Evolutionary conservation across 1,140 invertebrate species (phyloP), one percentile per base, ranked within the genome.

Genomic region (Halictus rubicundus): DNA sequence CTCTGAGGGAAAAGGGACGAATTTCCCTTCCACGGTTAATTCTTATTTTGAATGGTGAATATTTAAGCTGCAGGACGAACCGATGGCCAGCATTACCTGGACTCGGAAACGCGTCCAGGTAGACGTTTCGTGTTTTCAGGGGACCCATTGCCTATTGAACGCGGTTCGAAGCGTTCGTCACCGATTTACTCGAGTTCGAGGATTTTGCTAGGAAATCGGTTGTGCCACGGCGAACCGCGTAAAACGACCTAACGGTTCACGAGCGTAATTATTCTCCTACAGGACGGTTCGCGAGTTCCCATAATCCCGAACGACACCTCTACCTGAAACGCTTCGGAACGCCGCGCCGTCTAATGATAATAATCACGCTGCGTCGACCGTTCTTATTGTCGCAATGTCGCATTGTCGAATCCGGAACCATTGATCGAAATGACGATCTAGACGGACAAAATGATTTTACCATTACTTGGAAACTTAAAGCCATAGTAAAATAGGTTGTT

Each of bases 201-300:
- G 42, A 70, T 70, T 77, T 77, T 37, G 8, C 9, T 19, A 27
- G 39, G 60, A 23, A 14, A 46, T 12, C 2, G 42, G 3, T 46
- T 46, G 12, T 16, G 16, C 66, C 37, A 37, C 8, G 14, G 25
- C 49, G 37, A 49, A 27, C 39, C 0, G 54, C 39, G 32, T 25
- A 77, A 61, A 27, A 25, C 27, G n/a, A 61, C 27, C 66, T 69
- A 61, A 69, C 54, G 65, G 65, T 69, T 21, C 4, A 25, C 9
- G 39, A 32, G 25, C 21, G 39, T 76, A 76, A 68, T 68, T 76
- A 70, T 25, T 69, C 37, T 49, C 10, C 16, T 1, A 6, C 21
- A 8, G 23, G 25, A 4, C 14, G 16, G 12, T 32, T 39, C 23
- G 39, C 16, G 16, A 69, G 49, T 60, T 69, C 59, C 5, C 49